Percentiles rank a stretch among this genome's conserved stretches.
phyloP scores from a whole-genome alignment of 2,113 vertebrate species.

The Etia nguti region DNA sequence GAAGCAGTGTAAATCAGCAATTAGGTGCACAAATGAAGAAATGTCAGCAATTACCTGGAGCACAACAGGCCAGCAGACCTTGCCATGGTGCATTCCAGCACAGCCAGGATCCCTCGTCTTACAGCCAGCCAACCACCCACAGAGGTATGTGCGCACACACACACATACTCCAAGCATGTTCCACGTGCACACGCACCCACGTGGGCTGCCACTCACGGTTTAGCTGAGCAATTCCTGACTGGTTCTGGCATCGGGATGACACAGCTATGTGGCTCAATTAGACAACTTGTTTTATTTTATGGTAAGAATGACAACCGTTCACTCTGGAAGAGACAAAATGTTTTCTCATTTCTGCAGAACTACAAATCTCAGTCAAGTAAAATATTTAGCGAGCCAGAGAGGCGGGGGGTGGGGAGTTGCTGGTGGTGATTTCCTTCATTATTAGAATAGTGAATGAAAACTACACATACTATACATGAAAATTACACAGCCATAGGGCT shows the following conservation, averaged over 20 bases:
- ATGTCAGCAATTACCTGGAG: constrained; percentile 63
- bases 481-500: not conserved
- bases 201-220: constrained; percentile 2
- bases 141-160: not conserved
- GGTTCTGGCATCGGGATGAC: constrained; percentile 16
- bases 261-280: constrained; percentile 52
- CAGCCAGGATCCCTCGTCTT: constrained; percentile 9
- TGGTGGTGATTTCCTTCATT: not conserved
- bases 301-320: constrained; percentile 31
- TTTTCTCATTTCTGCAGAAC: not conserved
- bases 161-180: not conserved
- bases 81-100: constrained; percentile 21
- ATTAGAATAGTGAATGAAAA: not conserved
- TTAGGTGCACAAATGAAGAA: constrained; percentile 66
- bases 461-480: not conserved
- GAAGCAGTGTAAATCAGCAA: constrained; percentile 65
- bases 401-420: not conserved
- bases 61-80: constrained; percentile 41
- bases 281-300: constrained; percentile 46
- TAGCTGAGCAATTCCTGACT: constrained; percentile 22
- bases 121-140: constrained; percentile 1
- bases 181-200: not conserved
- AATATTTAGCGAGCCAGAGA: not conserved
- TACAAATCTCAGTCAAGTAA: not conserved
- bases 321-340: not conserved